These are phyloP conservation scores for Psittacula cyanocephala DNA, from an alignment of 2,113 vertebrate genomes.

Conservation along the genomic window DNA sequence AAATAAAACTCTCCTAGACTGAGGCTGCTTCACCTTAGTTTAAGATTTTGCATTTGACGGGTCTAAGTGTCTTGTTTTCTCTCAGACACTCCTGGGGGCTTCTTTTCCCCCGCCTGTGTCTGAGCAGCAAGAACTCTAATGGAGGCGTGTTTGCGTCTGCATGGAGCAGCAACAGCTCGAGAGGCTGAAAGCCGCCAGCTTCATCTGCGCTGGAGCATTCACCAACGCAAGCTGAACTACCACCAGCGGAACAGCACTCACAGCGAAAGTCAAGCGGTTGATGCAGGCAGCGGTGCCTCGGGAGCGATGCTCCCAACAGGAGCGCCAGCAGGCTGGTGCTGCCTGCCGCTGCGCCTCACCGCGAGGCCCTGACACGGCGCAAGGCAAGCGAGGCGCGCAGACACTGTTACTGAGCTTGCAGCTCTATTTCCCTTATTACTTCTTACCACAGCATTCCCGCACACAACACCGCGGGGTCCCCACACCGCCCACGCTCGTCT, in stretches of 20 bases:
- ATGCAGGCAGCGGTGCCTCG: accelerated
- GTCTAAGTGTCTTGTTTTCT: neutral
- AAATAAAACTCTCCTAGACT: neutral
- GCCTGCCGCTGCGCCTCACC: neutral
- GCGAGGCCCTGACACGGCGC: neutral
- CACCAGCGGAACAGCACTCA: accelerated
- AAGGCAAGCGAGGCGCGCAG: neutral
- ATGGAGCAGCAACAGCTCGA: accelerated
- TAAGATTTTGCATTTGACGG: neutral
- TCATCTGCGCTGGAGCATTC: neutral
- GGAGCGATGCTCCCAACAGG: accelerated
- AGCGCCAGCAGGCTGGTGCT: accelerated
- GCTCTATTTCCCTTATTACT: neutral
- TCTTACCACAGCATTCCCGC: accelerated
- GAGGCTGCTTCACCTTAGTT: neutral
- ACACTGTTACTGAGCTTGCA: accelerated
- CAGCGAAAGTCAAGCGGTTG: accelerated
- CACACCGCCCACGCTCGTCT: accelerated
- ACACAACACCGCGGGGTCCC: accelerated
- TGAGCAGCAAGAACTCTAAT: accelerated
- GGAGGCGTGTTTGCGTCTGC: accelerated
- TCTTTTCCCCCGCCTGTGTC: accelerated
- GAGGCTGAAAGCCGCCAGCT: neutral
- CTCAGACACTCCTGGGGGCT: neutral
- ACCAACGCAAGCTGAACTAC: accelerated